A percentile compares a stretch with the other conserved stretches of the same genome.
These are phyloP conservation scores for Petrophora chlorosata DNA, from an alignment of 2,888 invertebrate genomes.

Conservation along the genomic window DNA sequence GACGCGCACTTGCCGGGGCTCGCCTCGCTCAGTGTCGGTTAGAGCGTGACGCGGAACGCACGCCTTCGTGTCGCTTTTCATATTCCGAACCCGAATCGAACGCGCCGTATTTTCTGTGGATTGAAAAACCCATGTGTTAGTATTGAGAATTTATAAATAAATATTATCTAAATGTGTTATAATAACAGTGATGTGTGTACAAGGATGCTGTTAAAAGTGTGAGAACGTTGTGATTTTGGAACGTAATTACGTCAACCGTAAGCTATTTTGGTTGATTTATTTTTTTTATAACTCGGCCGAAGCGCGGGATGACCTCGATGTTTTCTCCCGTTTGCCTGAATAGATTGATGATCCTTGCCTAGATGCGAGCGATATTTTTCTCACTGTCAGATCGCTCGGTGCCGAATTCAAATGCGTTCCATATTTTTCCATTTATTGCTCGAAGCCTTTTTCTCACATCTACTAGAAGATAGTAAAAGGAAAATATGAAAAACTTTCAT, in stretches of 20 bases:
- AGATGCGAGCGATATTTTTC: slow-evolving; percentile 19
- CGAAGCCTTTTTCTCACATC: too few species aligned
- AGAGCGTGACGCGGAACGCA: slow-evolving; percentile 41
- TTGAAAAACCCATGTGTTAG: slow-evolving; percentile 14
- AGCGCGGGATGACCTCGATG: slow-evolving; percentile 28
- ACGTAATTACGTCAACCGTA: slow-evolving; percentile 34
- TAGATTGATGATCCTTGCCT: slow-evolving; percentile 25
- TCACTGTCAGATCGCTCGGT: slow-evolving; percentile 14
- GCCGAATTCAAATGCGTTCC: slow-evolving; percentile 14
- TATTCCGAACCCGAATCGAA: slow-evolving; percentile 6
- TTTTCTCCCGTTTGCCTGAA: slow-evolving; percentile 17
- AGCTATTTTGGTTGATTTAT: slow-evolving; percentile 32
- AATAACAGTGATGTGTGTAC: slow-evolving; percentile 20
- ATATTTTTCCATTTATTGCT: slow-evolving; percentile 15
- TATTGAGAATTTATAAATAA: background rate
- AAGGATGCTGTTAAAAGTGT: slow-evolving; percentile 26
- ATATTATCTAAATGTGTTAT: slow-evolving; percentile 2
- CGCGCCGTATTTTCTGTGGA: slow-evolving; percentile 27
- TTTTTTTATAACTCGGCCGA: slow-evolving; percentile 21
- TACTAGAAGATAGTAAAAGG: too few species aligned
- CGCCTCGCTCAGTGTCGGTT: slow-evolving; percentile 56
- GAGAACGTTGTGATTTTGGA: slow-evolving; percentile 30
- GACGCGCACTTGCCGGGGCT: slow-evolving; percentile 45
- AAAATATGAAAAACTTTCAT: too few species aligned
- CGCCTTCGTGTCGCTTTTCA: slow-evolving; percentile 31